Evolutionary conservation across 53 echinoderm and acorn worm species (phyloP).

Genomic region (Temnopleurus reevesii): DNA sequence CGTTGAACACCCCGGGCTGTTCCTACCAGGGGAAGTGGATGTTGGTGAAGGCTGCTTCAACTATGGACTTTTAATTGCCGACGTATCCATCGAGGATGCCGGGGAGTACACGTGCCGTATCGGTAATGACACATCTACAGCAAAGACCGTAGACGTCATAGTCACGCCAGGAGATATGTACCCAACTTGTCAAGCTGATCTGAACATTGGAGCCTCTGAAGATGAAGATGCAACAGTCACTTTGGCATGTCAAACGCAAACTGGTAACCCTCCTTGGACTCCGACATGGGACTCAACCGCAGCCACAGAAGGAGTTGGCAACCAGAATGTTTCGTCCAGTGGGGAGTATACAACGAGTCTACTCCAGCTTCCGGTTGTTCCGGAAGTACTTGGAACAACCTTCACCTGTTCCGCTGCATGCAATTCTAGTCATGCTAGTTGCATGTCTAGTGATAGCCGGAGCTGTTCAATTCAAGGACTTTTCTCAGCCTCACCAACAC

Average conservation of each 20-base stretch:
- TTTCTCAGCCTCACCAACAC: neutral
- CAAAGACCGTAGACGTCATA: neutral
- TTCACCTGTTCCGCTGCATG: slow-evolving; percentile 17
- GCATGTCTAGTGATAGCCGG: neutral
- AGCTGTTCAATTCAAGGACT: neutral
- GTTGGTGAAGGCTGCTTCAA: slow-evolving; percentile 1
- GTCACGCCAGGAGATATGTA: neutral
- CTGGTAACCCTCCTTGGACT: slow-evolving; percentile 17
- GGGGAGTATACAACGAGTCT: slow-evolving; percentile 13
- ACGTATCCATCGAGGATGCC: neutral
- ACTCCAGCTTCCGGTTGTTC: neutral
- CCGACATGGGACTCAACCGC: neutral
- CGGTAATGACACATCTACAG: neutral
- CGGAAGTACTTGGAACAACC: neutral
- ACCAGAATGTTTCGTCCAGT: neutral
- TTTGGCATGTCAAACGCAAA: neutral
- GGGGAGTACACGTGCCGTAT: slow-evolving; percentile 36
- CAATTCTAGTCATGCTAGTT: neutral
- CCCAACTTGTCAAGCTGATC: slow-evolving; percentile 1
- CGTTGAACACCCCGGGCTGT: neutral
- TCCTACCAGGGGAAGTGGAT: neutral
- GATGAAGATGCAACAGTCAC: neutral
- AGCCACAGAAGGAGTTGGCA: neutral
- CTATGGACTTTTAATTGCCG: neutral
- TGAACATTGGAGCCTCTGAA: neutral